These are phyloP conservation scores for Tetramorium alpestre DNA, from an alignment of 1,140 invertebrate species.

Conservation along the genomic window DNA sequence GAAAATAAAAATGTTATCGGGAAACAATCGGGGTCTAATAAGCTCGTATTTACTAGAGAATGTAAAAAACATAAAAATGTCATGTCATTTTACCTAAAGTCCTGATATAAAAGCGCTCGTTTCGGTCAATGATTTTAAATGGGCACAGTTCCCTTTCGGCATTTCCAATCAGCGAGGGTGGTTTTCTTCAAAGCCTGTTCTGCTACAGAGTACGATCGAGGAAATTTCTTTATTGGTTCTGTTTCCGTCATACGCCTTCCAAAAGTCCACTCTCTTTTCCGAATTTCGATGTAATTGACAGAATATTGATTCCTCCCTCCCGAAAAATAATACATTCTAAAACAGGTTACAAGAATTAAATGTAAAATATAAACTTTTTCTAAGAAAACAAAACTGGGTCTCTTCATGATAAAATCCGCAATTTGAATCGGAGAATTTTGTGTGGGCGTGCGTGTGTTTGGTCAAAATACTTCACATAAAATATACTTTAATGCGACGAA, in stretches of 20 bases:
- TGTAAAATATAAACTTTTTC: constrained; percentile 48
- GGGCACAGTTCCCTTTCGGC: neutral
- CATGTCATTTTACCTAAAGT: neutral
- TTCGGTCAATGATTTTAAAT: neutral
- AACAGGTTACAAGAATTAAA: constrained; percentile 72
- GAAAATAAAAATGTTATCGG: neutral
- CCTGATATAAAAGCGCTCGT: neutral
- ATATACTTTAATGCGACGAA: constrained; percentile 7
- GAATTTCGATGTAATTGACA: neutral
- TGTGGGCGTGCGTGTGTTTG: too few species aligned
- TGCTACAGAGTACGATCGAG: constrained; percentile 16
- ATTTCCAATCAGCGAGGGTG: neutral
- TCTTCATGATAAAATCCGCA: neutral
- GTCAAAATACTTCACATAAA: neutral
- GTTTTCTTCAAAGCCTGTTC: constrained; percentile 1
- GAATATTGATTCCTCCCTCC: neutral
- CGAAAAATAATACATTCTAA: neutral
- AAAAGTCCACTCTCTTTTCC: constrained; percentile 77
- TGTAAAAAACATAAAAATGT: neutral
- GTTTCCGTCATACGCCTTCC: constrained; percentile 84
- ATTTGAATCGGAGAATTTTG: neutral
- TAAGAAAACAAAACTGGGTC: neutral
- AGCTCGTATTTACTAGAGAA: neutral
- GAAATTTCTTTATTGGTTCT: constrained; percentile 68
- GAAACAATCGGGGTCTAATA: neutral